These are phyloP conservation scores for Anoplophora glabripennis DNA, from an alignment of 1,140 invertebrate genomes.

Conservation along the genomic window DNA sequence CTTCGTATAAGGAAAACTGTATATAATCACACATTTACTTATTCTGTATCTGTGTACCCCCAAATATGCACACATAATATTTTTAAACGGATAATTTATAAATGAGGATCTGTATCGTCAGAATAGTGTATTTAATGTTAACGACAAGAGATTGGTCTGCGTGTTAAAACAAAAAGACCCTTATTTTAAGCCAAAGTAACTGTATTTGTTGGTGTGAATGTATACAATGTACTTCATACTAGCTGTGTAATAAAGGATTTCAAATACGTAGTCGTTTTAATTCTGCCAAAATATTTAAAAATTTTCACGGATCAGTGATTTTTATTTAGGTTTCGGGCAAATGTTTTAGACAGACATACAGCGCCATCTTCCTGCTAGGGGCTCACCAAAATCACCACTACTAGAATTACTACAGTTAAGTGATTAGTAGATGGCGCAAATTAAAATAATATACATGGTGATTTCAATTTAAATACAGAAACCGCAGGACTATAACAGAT, in stretches of 20 bases:
- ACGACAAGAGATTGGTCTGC: slow-evolving; percentile 4
- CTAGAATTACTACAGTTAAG: too few relatives aligned
- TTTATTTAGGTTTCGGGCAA: too few relatives aligned
- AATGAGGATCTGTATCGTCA: not conserved
- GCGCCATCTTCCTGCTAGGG: too few relatives aligned
- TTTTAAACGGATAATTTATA: not conserved
- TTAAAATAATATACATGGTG: too few relatives aligned
- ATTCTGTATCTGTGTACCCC: not conserved
- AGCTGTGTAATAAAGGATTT: slow-evolving; percentile 18
- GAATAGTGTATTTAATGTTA: not conserved
- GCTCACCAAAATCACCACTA: too few relatives aligned
- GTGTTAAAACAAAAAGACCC: slow-evolving; percentile 3
- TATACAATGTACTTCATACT: slow-evolving; percentile 21
- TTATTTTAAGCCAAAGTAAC: slow-evolving; percentile 10
- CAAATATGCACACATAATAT: not conserved
- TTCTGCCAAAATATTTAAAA: too few relatives aligned
- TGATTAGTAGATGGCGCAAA: too few relatives aligned
- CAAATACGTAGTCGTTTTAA: not conserved
- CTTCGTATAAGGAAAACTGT: not conserved
- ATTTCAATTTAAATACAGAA: too few relatives aligned
- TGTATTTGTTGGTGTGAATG: slow-evolving; percentile 19
- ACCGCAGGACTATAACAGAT: too few relatives aligned
- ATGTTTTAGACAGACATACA: too few relatives aligned
- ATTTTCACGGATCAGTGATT: too few relatives aligned
- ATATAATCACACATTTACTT: slow-evolving; percentile 4